phyloP scores from a whole-genome alignment of 2,797 vertebrate genomes.

The Dryobates pubescens region DNA sequence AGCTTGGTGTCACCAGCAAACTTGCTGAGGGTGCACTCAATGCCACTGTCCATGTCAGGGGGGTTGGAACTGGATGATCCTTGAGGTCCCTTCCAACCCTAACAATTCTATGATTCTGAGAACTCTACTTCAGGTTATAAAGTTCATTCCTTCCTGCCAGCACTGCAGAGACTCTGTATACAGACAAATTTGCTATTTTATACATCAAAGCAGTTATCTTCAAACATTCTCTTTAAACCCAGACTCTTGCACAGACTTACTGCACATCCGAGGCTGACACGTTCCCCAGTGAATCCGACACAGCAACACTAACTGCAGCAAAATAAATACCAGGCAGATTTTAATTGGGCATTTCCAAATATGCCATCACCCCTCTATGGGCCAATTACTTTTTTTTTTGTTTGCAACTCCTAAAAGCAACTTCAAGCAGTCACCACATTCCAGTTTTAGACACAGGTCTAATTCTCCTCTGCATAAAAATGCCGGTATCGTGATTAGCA shows the following conservation, averaged over 20 bases:
- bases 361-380: fast-evolving
- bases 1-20: no score
- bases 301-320: background rate
- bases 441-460: background rate
- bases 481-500: background rate
- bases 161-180: constrained; percentile 17
- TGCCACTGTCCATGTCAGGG: no score
- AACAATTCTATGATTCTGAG: background rate
- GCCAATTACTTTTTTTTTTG: background rate
- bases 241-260: background rate
- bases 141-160: background rate
- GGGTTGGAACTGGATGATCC: no score
- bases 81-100: no score
- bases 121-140: background rate
- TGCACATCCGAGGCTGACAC: background rate
- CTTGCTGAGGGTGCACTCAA: no score
- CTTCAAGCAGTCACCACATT: background rate
- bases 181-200: background rate
- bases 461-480: background rate
- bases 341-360: background rate
- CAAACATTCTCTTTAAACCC: constrained; percentile 31
- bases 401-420: background rate
- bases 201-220: background rate
- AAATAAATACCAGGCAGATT: background rate
- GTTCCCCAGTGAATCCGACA: background rate